Base-by-base conservation (phyloP, 1,140 invertebrate genomes). In the Hycleus cichorii region DNA sequence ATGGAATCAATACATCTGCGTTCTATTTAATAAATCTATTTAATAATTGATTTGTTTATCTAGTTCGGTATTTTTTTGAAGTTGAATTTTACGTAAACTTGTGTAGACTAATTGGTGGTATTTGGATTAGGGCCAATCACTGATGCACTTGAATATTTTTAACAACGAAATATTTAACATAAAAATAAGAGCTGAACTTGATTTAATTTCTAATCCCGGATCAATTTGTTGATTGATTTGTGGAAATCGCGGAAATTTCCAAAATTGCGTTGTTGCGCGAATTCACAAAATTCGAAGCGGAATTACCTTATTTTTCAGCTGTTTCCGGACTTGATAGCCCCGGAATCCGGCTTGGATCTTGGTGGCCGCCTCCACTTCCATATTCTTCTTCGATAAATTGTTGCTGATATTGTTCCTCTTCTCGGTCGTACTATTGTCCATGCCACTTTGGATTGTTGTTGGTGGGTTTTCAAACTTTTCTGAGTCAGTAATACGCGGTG, bases 311-410 rank as follows among this genome's bases (percentile, higher is more conserved):
- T 64, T 73, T 64, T 78, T 80, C 6, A 86, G 65, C 55, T 81
- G 78, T 66, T 88, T 87, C 27, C 87, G 73, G 1, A 85, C 81
- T 55, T 83, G 78, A 64, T 87, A 88, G 2, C 86, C 87, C 47
- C 85, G 77, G 70, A 85, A 88, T 49, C 82, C 80, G 38, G 86
- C 85, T 71, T 90, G 88, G 49, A 90, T 89, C 68, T 83, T 88
- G 3, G 81, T 84, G 9, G 87, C 87, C 24, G 87, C 87, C 58
- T 72, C 70, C 45, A 74, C 72, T 71, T 79, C 78, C 65, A 70
- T 67, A 55, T 66, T 70, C 54, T 45, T 66, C 62, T 24, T 57
- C 24, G 39, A 63, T 58, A 18, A 60, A 57, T 45, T 65, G 10
- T 42, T 10, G 9, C 11, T 42, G 9, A 11, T 62, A 62, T 73